Evolutionary conservation across 2,888 invertebrate species (phyloP).

Genomic region (Eremobia ochroleuca): DNA sequence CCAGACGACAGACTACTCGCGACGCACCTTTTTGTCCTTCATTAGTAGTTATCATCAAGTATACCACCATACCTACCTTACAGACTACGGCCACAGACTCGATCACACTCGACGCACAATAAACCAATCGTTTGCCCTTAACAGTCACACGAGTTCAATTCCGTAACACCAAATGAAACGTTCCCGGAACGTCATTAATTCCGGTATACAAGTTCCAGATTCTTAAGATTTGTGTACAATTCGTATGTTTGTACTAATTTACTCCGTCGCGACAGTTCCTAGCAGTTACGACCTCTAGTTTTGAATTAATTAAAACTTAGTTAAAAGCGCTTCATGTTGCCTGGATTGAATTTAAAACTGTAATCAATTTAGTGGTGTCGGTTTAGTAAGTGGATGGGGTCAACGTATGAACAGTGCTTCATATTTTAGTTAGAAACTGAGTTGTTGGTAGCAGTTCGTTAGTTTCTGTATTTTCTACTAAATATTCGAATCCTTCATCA

Average conservation of each 20-base stretch:
- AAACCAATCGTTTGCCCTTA: background rate
- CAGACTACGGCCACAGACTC: background rate
- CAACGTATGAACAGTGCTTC: constrained; percentile 15
- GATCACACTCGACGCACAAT: background rate
- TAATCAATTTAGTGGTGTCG: constrained; percentile 42
- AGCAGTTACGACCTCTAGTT: constrained; percentile 45
- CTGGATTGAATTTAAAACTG: constrained; percentile 56
- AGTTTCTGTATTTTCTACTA: background rate
- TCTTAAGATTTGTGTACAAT: constrained; percentile 61
- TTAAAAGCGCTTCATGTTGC: constrained; percentile 41
- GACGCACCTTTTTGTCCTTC: background rate
- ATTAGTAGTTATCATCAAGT: background rate
- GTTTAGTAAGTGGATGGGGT: background rate
- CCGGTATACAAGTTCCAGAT: constrained; percentile 44
- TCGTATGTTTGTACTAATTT: constrained; percentile 59
- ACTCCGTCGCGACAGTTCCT: constrained; percentile 24
- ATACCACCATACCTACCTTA: no score
- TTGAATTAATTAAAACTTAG: constrained; percentile 62
- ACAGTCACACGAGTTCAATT: constrained; percentile 11
- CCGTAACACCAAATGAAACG: background rate
- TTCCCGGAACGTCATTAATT: constrained; percentile 37
- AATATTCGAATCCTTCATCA: constrained; percentile 1
- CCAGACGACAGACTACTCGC: background rate
- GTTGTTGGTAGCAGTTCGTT: background rate
- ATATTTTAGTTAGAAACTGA: background rate